These are phyloP conservation scores for Coregonus sp. DNA, from an alignment of 2,797 vertebrate genomes.

Conservation along the genomic window DNA sequence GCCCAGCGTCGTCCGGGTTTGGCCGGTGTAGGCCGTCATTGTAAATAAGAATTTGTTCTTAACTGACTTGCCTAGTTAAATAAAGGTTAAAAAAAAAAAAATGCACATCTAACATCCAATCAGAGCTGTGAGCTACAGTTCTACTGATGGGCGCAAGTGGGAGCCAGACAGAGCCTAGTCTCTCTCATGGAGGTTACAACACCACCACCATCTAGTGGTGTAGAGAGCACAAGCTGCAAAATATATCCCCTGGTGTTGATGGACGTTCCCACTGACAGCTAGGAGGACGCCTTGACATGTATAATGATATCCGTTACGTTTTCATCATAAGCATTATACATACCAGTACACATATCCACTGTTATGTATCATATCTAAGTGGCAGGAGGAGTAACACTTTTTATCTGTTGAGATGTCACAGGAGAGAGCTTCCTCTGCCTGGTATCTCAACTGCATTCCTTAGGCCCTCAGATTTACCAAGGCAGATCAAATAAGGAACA, in stretches of 20 bases:
- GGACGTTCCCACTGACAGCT: background rate
- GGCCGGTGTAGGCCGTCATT: too few species aligned
- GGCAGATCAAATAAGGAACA: background rate
- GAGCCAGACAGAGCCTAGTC: background rate
- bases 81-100: too few species aligned
- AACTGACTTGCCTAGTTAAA: too few species aligned
- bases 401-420: background rate
- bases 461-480: background rate
- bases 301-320: background rate
- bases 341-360: background rate
- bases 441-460: background rate
- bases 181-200: background rate
- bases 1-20: too few species aligned
- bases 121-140: background rate
- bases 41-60: too few species aligned
- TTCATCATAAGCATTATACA: background rate
- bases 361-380: background rate
- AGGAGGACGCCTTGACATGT: background rate
- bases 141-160: background rate
- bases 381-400: background rate
- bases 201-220: constrained; percentile 4
- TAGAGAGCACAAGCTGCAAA: background rate
- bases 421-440: background rate
- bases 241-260: background rate
- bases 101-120: background rate